Evolutionary conservation across 2,113 vertebrate species (phyloP).

Genomic region (Silurus asotus): DNA sequence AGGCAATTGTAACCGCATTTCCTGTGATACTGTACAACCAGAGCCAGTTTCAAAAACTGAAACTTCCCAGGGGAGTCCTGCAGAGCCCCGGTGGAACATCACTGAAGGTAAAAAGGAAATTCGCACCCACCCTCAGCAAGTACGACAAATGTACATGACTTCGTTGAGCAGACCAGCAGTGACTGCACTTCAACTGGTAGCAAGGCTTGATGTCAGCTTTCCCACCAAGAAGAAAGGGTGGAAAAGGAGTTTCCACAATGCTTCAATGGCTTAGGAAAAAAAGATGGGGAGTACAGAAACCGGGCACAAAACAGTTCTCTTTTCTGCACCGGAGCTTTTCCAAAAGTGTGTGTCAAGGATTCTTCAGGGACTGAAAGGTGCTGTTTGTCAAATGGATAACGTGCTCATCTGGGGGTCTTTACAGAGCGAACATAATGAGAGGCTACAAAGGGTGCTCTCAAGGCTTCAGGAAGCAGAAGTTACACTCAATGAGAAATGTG

Average conservation of each 20-base stretch:
- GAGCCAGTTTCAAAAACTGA: background rate
- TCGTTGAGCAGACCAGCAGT: background rate
- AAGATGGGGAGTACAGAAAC: background rate
- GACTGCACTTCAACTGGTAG: background rate
- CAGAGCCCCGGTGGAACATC: background rate
- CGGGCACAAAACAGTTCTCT: background rate
- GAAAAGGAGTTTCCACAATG: background rate
- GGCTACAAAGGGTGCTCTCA: background rate
- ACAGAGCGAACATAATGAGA: background rate
- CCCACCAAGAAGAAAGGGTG: no score
- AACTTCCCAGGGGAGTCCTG: background rate
- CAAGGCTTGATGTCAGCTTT: background rate
- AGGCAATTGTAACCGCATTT: constrained; percentile 26
- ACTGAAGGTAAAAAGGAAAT: constrained; percentile 13
- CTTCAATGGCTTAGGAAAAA: background rate
- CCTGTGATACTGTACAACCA: background rate
- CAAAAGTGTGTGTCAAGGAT: constrained; percentile 23
- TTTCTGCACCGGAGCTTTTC: constrained; percentile 35
- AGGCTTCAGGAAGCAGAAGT: constrained; percentile 3
- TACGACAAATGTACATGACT: background rate
- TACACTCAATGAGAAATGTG: constrained; percentile 17
- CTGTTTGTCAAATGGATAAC: constrained; percentile 34
- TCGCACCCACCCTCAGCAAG: background rate
- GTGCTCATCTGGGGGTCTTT: background rate
- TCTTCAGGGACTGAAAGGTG: constrained; percentile 14